Percentiles rank a stretch among this genome's conserved stretches.
Conservation (phyloP, 2,888 invertebrate genomes). For the Euplexia lucipara region DNA sequence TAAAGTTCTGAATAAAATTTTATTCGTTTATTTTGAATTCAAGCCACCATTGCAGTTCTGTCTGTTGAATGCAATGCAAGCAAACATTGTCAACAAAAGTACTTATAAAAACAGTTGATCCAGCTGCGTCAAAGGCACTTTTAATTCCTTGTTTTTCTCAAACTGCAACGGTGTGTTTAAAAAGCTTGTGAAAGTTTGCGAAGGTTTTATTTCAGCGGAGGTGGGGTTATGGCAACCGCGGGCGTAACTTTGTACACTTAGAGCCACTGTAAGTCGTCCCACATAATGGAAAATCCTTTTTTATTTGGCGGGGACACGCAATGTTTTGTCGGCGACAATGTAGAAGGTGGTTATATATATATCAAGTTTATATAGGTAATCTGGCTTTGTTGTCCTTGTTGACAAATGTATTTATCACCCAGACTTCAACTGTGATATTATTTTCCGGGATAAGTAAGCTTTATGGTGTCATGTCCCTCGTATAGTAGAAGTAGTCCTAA, state of each 20-base stretch:
- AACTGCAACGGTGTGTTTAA: constrained; percentile 77
- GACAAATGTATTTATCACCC: constrained; percentile 66
- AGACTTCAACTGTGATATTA: constrained; percentile 50
- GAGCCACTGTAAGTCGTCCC: constrained; percentile 78
- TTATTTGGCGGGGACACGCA: constrained; percentile 75
- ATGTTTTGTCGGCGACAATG: constrained; percentile 69
- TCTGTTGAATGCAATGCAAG: constrained; percentile 16
- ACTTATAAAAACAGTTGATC: constrained; percentile 64
- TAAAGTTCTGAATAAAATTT: neutral
- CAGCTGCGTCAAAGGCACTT: constrained; percentile 67
- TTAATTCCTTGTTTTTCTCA: constrained; percentile 75
- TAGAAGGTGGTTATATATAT: constrained; percentile 54
- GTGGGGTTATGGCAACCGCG: constrained; percentile 74
- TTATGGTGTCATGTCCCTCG: constrained; percentile 44
- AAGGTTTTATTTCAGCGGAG: constrained; percentile 78
- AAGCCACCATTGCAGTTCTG: constrained; percentile 11
- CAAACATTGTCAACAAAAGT: constrained; percentile 26
- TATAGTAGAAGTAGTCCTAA: constrained; percentile 34
- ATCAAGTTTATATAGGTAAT: constrained; percentile 62
- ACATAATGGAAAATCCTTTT: constrained; percentile 81
- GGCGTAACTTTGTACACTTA: constrained; percentile 81
- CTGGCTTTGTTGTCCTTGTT: constrained; percentile 62
- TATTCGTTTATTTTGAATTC: neutral
- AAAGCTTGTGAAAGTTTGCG: constrained; percentile 75
- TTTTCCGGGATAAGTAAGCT: constrained; percentile 56